Conservation (phyloP, 2,797 vertebrate genomes). For the Xerus rutilus region DNA sequence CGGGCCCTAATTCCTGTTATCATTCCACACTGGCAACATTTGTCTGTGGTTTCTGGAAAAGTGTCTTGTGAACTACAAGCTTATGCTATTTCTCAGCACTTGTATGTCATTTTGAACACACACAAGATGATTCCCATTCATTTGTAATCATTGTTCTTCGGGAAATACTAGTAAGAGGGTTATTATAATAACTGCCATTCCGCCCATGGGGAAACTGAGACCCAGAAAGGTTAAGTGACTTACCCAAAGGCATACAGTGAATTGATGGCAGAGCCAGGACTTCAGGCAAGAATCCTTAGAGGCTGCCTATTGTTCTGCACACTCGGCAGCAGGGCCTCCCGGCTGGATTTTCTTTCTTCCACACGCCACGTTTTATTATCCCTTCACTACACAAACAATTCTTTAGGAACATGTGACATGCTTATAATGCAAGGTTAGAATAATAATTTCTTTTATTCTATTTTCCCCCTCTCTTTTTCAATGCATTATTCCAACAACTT, state of each 20-base stretch:
- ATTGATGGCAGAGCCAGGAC: background rate
- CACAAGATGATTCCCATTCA: constrained; percentile 72
- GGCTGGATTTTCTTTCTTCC: constrained; percentile 53
- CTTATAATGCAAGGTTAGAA: constrained; percentile 61
- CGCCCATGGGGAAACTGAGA: constrained; percentile 74
- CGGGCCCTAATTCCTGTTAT: constrained; percentile 82
- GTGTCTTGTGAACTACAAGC: constrained; percentile 67
- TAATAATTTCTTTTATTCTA: constrained; percentile 63
- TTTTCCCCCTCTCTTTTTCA: constrained; percentile 49
- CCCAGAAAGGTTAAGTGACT: constrained; percentile 78
- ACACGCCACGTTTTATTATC: constrained; percentile 51
- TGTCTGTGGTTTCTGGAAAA: constrained; percentile 83
- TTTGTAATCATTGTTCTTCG: constrained; percentile 74
- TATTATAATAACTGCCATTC: constrained; percentile 66
- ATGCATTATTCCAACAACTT: constrained; percentile 79
- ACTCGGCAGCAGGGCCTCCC: background rate
- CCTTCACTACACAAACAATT: constrained; percentile 23
- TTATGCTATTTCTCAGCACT: constrained; percentile 59
- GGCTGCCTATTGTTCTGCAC: background rate
- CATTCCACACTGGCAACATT: constrained; percentile 78
- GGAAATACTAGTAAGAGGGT: constrained; percentile 67
- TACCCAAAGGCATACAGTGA: constrained; percentile 81
- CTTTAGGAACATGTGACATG: constrained; percentile 55
- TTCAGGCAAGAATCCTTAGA: background rate
- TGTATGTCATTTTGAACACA: constrained; percentile 76